phyloP scores from a whole-genome alignment of 2,113 vertebrate species.

The Aspidoscelis tigris region DNA sequence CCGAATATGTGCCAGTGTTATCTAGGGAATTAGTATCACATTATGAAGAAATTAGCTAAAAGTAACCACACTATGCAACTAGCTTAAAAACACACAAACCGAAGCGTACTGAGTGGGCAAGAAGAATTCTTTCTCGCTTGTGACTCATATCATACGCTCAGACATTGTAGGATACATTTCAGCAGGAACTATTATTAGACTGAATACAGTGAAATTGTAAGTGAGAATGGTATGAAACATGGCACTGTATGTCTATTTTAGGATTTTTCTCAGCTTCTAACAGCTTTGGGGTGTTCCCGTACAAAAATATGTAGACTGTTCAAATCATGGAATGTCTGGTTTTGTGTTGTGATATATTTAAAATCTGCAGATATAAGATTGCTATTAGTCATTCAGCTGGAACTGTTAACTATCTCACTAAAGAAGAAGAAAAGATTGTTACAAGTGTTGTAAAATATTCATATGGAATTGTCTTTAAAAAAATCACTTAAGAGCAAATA shows the following conservation, averaged over 20 bases:
- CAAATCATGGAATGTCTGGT: neutral
- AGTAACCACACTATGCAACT: neutral
- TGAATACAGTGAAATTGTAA: slow-evolving; percentile 23
- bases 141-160: slow-evolving; percentile 46
- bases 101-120: neutral
- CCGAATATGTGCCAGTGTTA: neutral
- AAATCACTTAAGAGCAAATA: neutral
- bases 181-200: slow-evolving; percentile 38
- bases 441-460: neutral
- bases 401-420: neutral
- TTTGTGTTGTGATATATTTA: slow-evolving; percentile 11
- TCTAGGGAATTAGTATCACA: neutral
- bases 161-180: slow-evolving; percentile 33
- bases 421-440: slow-evolving; percentile 3
- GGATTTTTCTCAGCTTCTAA: slow-evolving; percentile 48
- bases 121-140: slow-evolving; percentile 40
- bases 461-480: neutral
- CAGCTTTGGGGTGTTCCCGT: slow-evolving; percentile 18
- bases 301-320: slow-evolving; percentile 5
- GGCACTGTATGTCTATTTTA: slow-evolving; percentile 39
- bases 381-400: neutral
- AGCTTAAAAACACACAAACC: slow-evolving; percentile 4
- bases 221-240: slow-evolving; percentile 25
- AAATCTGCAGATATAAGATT: slow-evolving; percentile 18
- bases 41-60: neutral